A percentile compares a stretch with the other conserved stretches of the same genome.
These are phyloP conservation scores for Hydroisotoma schaefferi DNA, from an alignment of 2,888 invertebrate species.

Conservation along the genomic window DNA sequence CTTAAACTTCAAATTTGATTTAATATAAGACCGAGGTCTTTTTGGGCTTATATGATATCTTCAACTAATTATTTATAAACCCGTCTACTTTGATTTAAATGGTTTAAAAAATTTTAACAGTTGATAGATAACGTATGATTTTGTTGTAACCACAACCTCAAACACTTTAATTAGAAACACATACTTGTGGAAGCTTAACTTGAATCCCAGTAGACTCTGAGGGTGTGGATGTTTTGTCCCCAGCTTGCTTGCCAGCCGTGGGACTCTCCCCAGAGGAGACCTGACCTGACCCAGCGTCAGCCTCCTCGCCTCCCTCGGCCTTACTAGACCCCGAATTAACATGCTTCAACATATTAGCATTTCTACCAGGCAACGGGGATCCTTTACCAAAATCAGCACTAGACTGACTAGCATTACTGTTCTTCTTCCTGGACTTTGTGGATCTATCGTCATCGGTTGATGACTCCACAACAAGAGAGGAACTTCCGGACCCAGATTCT, in stretches of 20 bases:
- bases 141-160: too few species aligned
- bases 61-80: too few species aligned
- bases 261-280: neutral
- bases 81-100: too few species aligned
- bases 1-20: too few species aligned
- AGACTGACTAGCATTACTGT: slow-evolving; percentile 1
- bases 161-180: too few species aligned
- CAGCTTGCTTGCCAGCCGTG: neutral
- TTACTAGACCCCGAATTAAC: neutral
- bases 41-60: too few species aligned
- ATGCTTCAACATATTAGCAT: slow-evolving; percentile 10
- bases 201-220: neutral
- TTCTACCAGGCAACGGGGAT: neutral
- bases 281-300: too few species aligned
- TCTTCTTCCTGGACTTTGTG: neutral
- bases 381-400: slow-evolving; percentile 10
- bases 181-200: slow-evolving; percentile 9
- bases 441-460: too few species aligned
- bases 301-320: too few species aligned
- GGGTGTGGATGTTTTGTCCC: neutral
- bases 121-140: too few species aligned
- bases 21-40: too few species aligned
- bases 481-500: slow-evolving; percentile 14
- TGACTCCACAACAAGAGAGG: neutral
- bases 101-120: too few species aligned